Base-by-base conservation (phyloP, 2,888 invertebrate species). In the Odontocolon sp. region DNA sequence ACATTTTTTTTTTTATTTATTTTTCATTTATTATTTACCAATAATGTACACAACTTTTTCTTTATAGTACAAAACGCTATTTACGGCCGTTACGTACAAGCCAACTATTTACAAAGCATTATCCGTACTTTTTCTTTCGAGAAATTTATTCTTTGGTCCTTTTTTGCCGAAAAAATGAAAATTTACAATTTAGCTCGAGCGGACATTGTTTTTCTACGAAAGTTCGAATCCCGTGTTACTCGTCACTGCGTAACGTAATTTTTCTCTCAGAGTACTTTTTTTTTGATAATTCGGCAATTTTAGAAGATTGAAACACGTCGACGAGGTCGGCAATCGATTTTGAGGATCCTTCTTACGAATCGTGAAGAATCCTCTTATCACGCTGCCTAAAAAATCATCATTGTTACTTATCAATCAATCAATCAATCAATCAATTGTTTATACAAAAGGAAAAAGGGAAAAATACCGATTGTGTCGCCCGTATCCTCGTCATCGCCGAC, bases 161-260 rank as follows among this genome's bases (percentile, higher is more conserved):
- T 64, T n/a, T n/a, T n/a, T n/a, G n/a, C 28, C 66, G 47, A 26
- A 57, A 45, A 42, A 14, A 11, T 50, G 18, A 28, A 36, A 47
- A 26, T 3, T 28, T 38, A 45, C 33, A 52, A 40, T n/a, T 9
- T 5, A 26, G 28, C 28, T 11, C 28, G 50, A 52, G n/a, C 11
- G 2, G 14, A 6, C 26, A 47, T 40, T 77, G 73, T 68, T 71
- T 75, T 76, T 70, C 92, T 95, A 99, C 2, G 99, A 99, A n/a
- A 99, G 93, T 91, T 99, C 99, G 91, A 99, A 99, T 18, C 99
- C 99, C 11, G 99, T 98, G 90, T 99, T 99, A 86, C 98, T 98
- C 80, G 96, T 96, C 67, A 99, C 98, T 0, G 99, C 99, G 90
- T 99, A 99, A 33, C 98, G 94, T 3, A 99, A 92, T 91, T 99